Evolutionary conservation across 2,797 vertebrate genomes (phyloP).

Genomic region (Sarcoramphus papa): DNA sequence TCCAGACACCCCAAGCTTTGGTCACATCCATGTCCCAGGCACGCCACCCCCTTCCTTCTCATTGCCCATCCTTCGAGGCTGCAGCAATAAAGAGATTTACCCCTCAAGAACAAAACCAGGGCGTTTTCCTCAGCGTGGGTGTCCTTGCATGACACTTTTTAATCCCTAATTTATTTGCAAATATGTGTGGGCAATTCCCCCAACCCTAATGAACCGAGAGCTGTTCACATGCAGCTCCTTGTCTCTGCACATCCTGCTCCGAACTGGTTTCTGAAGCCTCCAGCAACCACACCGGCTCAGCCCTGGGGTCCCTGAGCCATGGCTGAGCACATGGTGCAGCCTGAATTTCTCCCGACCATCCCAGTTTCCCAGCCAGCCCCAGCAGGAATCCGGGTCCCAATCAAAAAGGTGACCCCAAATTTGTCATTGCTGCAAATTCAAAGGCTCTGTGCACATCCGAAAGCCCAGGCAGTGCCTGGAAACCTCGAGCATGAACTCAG

Average conservation of each 20-base stretch:
- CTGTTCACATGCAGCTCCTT: not conserved
- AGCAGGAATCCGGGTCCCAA: not conserved
- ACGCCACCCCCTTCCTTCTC: not conserved
- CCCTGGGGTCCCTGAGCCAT: rapidly evolving
- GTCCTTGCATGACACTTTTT: not conserved
- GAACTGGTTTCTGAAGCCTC: constrained; percentile 8
- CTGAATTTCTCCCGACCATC: not conserved
- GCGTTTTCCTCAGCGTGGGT: not conserved
- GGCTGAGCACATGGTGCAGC: not conserved
- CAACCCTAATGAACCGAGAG: not conserved
- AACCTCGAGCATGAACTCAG: not conserved
- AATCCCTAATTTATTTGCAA: constrained; percentile 8
- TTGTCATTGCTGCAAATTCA: not conserved
- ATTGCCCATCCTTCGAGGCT: rapidly evolving
- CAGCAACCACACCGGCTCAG: not conserved
- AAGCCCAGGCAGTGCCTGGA: not conserved
- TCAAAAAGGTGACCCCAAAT: not conserved
- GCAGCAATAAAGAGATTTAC: not conserved
- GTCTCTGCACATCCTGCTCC: not conserved
- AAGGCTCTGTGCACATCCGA: not conserved
- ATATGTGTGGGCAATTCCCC: not conserved
- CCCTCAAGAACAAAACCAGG: not conserved
- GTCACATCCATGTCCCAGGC: not conserved
- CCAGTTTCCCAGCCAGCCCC: not conserved
- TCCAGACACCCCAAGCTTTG: not conserved